phyloP scores from a whole-genome alignment of 2,888 invertebrate genomes.

The Eilema depressum region DNA sequence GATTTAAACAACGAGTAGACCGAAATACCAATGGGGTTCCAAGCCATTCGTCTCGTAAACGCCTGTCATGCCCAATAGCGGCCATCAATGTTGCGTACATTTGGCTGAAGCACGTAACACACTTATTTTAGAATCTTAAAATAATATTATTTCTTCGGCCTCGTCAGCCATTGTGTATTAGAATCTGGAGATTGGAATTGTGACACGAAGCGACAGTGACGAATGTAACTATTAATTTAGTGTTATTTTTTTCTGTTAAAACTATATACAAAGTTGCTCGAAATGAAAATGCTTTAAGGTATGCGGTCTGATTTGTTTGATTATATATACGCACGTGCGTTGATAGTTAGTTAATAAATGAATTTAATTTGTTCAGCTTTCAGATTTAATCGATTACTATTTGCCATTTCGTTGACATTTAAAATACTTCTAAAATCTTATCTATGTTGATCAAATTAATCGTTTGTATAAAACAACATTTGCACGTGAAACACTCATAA shows the following conservation, averaged over 20 bases:
- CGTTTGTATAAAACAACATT: conserved; percentile 19
- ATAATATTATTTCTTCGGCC: conserved; percentile 57
- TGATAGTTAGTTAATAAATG: neutral
- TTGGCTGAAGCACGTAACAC: conserved; percentile 76
- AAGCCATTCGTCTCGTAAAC: conserved; percentile 64
- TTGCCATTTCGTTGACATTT: neutral
- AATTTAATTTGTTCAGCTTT: neutral
- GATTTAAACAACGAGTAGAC: conserved; percentile 61
- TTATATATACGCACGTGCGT: neutral
- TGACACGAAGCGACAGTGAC: conserved; percentile 51
- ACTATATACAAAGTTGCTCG: neutral
- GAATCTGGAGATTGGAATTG: conserved; percentile 38
- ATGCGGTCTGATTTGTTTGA: neutral
- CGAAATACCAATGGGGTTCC: conserved; percentile 78
- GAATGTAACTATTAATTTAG: conserved; percentile 42
- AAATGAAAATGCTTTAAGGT: neutral
- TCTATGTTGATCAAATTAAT: conserved; percentile 16
- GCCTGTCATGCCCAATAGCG: conserved; percentile 83
- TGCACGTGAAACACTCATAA: conserved; percentile 11
- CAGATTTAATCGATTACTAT: neutral
- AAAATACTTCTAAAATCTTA: conserved; percentile 7
- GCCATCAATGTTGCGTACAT: conserved; percentile 82
- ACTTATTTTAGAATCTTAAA: conserved; percentile 77
- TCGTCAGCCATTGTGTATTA: conserved; percentile 48
- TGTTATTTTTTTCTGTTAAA: conserved; percentile 24